Base-by-base conservation (phyloP, 2,888 invertebrate species). In the Ormyrus nitidulus region DNA sequence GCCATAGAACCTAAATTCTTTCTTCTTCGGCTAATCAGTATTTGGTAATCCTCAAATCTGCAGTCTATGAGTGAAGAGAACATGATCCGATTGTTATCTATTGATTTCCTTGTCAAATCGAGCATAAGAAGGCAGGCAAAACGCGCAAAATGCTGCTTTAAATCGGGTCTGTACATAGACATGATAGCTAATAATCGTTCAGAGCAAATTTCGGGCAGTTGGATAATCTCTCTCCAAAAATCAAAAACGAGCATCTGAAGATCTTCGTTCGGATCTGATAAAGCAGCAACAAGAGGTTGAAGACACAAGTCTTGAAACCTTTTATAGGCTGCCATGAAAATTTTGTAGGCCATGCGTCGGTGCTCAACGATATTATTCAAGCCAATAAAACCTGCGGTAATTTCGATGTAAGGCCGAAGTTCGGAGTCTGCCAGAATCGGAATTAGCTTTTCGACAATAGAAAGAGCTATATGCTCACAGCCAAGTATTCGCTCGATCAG, bases 61-160 rank as follows among this genome's bases (percentile, higher is more conserved):
- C 94, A 93, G 58, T 92, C 91, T 44, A 34, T 51, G 0, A 94
- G 88, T 0, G 94, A 93, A 34, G 92, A 91, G 84, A 94, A 95
- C 66, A 95, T 91, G 73, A 91, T 90, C 49, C 91, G 88, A 10
- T 92, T 91, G 83, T 92, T 94, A 82, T 93, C 92, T 0, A 92
- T 90, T n/a, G 92, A 91, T 53, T 91, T 90, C 48, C 87, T 90
- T 0, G 91, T 85, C 1, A 91, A 84, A 82, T 93, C 92, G 64
- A 95, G 87, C 66, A 95, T 89, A 13, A 94, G 89, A 83, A 93
- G 92, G 2, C 92, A 92, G 44, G 92, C 90, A 83, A 93, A 93
- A 13, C 92, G 91, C 0, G 95, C 88, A 86, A 93, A 95, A 82
- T 92, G 89, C 58, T 91, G 90, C 85, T 94, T 94, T 1, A 91